These are phyloP conservation scores for Caenorhabditis sp. DNA, from an alignment of 2,888 invertebrate species.

Conservation along the genomic window DNA sequence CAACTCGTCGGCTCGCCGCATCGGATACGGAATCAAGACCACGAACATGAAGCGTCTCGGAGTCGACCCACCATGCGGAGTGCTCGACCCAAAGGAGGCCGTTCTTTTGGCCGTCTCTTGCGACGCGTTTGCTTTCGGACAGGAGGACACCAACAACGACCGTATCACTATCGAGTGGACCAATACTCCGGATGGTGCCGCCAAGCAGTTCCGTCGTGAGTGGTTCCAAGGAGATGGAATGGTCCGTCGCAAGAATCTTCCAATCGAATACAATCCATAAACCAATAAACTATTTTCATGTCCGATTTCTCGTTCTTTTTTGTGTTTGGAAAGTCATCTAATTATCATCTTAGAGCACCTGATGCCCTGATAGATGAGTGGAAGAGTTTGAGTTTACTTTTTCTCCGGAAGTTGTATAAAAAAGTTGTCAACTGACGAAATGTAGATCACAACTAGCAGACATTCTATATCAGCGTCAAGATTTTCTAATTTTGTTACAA, in stretches of 20 bases:
- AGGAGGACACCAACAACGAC: slow-evolving; percentile 74
- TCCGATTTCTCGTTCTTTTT: background rate
- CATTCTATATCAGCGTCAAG: too few species aligned
- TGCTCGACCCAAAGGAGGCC: slow-evolving; percentile 79
- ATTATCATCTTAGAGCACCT: too few species aligned
- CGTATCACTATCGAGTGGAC: slow-evolving; percentile 76
- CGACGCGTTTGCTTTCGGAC: slow-evolving; percentile 70
- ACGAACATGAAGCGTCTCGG: slow-evolving; percentile 25
- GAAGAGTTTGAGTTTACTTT: too few species aligned
- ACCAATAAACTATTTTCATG: background rate
- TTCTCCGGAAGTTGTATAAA: too few species aligned
- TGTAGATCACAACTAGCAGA: too few species aligned
- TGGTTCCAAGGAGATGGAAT: slow-evolving; percentile 77
- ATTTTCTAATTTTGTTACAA: too few species aligned
- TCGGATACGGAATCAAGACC: too few species aligned
- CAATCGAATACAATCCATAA: slow-evolving; percentile 67
- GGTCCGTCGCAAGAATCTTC: slow-evolving; percentile 74
- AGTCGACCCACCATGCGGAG: slow-evolving; percentile 78
- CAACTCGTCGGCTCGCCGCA: too few species aligned
- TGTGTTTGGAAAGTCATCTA: too few species aligned
- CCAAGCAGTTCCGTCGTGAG: slow-evolving; percentile 75
- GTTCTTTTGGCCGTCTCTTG: slow-evolving; percentile 78
- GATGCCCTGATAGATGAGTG: too few species aligned
- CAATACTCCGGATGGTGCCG: slow-evolving; percentile 73
- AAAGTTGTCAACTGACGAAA: too few species aligned